A percentile compares a stretch with the other conserved stretches of the same genome.
Evolutionary conservation across 2,113 vertebrate genomes (phyloP).

Genomic region (Helogale parvula): DNA sequence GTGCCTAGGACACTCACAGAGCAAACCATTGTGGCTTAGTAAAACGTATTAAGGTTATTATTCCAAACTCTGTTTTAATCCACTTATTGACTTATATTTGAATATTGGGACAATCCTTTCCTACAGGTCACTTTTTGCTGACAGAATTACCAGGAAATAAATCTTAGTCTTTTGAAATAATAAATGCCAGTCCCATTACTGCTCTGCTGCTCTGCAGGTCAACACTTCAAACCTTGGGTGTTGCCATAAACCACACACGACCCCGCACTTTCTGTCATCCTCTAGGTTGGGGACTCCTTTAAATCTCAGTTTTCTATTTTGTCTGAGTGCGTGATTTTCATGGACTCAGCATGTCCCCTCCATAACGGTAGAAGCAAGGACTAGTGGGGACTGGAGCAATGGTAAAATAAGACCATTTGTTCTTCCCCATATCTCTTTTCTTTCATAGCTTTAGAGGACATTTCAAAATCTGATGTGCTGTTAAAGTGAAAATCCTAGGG

Average conservation of each 20-base stretch:
- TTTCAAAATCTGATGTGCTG: not conserved
- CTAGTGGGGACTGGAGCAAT: not conserved
- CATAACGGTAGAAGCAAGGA: not conserved
- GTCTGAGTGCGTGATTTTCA: not conserved
- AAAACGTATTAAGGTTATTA: slow-evolving; percentile 4
- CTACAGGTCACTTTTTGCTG: not conserved
- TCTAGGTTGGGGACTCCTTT: not conserved
- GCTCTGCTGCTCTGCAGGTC: not conserved
- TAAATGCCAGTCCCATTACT: not conserved
- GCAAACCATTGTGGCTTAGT: not conserved
- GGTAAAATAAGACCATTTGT: not conserved
- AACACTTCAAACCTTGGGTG: not conserved
- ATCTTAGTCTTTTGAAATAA: not conserved
- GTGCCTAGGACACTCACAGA: not conserved
- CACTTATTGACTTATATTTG: not conserved
- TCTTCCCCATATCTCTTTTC: not conserved
- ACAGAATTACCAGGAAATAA: slow-evolving; percentile 1
- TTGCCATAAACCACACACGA: not conserved
- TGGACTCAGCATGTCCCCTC: not conserved
- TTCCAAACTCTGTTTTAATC: not conserved
- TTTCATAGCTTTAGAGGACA: not conserved
- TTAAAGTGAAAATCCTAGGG: not conserved
- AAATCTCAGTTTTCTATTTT: not conserved
- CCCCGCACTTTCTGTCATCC: not conserved
- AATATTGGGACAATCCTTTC: not conserved